A percentile compares a stretch with the other conserved stretches of the same genome.
phyloP scores from a whole-genome alignment of 2,888 invertebrate genomes.

The Chrysolina oricalcia region DNA sequence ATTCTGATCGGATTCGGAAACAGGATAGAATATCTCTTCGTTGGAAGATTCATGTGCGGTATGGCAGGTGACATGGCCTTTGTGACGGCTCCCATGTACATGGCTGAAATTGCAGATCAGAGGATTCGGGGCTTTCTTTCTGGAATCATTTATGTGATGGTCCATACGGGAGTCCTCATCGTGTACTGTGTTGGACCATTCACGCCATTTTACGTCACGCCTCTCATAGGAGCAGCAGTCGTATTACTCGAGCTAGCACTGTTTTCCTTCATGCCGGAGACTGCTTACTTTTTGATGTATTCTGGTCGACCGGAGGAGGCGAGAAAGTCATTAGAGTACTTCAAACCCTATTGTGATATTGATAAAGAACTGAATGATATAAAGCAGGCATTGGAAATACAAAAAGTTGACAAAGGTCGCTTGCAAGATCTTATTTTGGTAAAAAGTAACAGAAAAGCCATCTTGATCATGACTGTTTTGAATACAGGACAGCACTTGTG shows the following conservation, averaged over 20 bases:
- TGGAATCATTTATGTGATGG: constrained; percentile 68
- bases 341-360: constrained; percentile 62
- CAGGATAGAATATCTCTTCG: constrained; percentile 64
- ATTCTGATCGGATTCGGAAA: constrained; percentile 65
- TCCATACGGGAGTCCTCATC: constrained; percentile 67
- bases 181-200: constrained; percentile 66
- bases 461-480: constrained; percentile 66
- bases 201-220: constrained; percentile 59
- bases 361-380: constrained; percentile 67
- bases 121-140: constrained; percentile 69
- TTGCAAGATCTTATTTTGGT: constrained; percentile 66
- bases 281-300: constrained; percentile 67
- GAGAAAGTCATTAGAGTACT: constrained; percentile 61
- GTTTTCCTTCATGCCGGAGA: constrained; percentile 69
- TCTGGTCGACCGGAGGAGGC: constrained; percentile 65
- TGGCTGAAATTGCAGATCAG: constrained; percentile 69
- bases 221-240: constrained; percentile 60
- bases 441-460: constrained; percentile 66
- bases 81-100: constrained; percentile 70
- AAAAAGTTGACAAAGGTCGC: constrained; percentile 65
- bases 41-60: constrained; percentile 67
- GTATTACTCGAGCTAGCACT: constrained; percentile 62
- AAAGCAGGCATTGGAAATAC: constrained; percentile 63
- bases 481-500: constrained; percentile 69
- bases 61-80: constrained; percentile 69